Percentiles rank a stretch among this genome's conserved stretches.
Evolutionary conservation across 2,113 vertebrate species (phyloP).

Genomic region (Ammodramus savannarum): DNA sequence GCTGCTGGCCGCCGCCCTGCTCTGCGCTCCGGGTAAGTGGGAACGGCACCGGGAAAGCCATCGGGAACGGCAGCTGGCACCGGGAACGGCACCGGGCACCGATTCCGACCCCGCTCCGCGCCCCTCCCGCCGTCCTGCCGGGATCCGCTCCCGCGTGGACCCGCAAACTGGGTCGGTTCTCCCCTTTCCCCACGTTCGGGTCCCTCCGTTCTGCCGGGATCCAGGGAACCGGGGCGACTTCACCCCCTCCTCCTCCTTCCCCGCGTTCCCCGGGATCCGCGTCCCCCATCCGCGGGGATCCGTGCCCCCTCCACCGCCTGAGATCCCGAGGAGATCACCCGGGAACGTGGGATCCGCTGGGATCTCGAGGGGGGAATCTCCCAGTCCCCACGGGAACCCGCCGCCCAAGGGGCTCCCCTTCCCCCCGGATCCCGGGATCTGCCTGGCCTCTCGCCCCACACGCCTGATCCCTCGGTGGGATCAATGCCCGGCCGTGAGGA

Average conservation of each 20-base stretch:
- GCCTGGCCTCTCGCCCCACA: neutral
- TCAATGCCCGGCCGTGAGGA: neutral
- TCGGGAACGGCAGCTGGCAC: neutral
- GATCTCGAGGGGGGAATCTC: neutral
- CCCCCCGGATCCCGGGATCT: neutral
- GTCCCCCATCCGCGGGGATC: neutral
- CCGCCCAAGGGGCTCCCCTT: neutral
- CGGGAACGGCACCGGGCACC: neutral
- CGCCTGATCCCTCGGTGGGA: neutral
- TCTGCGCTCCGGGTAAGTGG: neutral
- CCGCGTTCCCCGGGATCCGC: neutral
- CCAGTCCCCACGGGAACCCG: neutral
- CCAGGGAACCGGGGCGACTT: neutral
- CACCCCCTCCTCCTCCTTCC: neutral
- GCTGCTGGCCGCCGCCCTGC: conserved; percentile 2
- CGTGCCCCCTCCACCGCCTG: no score
- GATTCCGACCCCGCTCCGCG: neutral
- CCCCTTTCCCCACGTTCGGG: neutral
- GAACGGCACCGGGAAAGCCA: neutral
- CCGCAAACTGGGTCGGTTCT: neutral
- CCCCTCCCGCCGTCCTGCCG: neutral
- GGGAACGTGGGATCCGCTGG: neutral
- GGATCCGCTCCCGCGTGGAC: neutral
- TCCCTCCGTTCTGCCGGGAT: neutral
- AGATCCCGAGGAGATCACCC: neutral